Conservation (phyloP, 2,797 vertebrate species). For the Myiotriccus ornatus region DNA sequence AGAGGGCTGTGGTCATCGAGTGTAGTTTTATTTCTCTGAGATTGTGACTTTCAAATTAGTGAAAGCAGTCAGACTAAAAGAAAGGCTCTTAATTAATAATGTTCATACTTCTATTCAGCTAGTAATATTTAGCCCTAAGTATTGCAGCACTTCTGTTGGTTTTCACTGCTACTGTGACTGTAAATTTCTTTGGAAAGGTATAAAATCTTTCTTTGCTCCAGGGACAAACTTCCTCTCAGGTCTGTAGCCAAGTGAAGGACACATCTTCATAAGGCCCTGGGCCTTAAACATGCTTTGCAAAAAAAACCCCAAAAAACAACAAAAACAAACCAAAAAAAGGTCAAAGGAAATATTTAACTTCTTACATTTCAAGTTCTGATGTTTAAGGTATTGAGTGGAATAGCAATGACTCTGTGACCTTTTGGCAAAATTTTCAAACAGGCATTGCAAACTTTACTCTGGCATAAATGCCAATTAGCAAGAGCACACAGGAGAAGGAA, state of each 20-base stretch:
- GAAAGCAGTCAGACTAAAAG: neutral
- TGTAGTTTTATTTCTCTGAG: neutral
- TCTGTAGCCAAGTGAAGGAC: neutral
- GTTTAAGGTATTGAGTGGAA: neutral
- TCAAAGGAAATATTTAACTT: neutral
- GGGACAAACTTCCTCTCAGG: neutral
- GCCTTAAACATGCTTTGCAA: neutral
- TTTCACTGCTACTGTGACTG: neutral
- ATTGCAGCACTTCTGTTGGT: neutral
- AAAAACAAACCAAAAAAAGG: neutral
- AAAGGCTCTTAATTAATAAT: neutral
- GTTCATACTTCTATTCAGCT: neutral
- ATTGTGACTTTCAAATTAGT: neutral
- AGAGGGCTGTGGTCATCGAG: neutral
- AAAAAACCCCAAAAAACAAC: neutral
- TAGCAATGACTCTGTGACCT: neutral
- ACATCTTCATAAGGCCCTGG: neutral
- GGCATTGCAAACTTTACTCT: neutral
- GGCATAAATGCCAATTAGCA: neutral
- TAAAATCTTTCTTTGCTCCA: neutral
- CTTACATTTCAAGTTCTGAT: neutral
- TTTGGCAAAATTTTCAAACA: neutral
- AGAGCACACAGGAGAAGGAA: neutral
- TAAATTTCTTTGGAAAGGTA: neutral
- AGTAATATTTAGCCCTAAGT: neutral